phyloP scores from a whole-genome alignment of 2,888 invertebrate species.

The Epinotia demarniana region DNA sequence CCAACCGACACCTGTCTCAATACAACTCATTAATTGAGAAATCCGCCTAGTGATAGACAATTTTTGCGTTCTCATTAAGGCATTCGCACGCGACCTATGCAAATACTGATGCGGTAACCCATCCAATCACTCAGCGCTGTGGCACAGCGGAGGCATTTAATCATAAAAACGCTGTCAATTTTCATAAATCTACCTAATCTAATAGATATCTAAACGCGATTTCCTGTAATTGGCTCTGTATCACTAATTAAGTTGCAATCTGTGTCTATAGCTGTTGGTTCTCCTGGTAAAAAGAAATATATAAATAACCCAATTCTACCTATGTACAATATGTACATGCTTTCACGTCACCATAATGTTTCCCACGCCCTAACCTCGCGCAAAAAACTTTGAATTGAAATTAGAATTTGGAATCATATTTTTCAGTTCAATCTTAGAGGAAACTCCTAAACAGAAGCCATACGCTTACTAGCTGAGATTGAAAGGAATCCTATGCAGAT shows the following conservation, averaged over 20 bases:
- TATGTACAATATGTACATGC: no score
- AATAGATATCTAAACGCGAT: no score
- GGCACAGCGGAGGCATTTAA: conserved; percentile 11
- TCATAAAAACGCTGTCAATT: not conserved
- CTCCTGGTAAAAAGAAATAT: no score
- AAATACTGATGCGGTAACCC: conserved; percentile 59
- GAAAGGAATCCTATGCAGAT: no score
- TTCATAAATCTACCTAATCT: not conserved
- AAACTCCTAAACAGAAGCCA: no score
- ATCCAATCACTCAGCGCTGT: conserved; percentile 36
- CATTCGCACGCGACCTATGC: conserved; percentile 61
- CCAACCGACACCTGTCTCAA: conserved; percentile 16
- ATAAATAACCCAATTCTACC: not conserved
- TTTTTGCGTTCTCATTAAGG: conserved; percentile 55
- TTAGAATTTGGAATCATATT: no score
- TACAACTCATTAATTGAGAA: conserved; percentile 42
- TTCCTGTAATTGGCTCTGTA: no score
- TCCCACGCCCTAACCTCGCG: not conserved
- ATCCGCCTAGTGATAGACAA: conserved; percentile 41
- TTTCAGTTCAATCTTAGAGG: no score
- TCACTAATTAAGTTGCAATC: no score
- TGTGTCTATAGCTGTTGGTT: no score
- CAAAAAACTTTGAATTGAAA: not conserved
- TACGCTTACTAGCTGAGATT: no score
- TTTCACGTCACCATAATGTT: not conserved